Evolutionary conservation across 2,888 invertebrate species (phyloP).

Genomic region (Ypsolopha scabrella): DNA sequence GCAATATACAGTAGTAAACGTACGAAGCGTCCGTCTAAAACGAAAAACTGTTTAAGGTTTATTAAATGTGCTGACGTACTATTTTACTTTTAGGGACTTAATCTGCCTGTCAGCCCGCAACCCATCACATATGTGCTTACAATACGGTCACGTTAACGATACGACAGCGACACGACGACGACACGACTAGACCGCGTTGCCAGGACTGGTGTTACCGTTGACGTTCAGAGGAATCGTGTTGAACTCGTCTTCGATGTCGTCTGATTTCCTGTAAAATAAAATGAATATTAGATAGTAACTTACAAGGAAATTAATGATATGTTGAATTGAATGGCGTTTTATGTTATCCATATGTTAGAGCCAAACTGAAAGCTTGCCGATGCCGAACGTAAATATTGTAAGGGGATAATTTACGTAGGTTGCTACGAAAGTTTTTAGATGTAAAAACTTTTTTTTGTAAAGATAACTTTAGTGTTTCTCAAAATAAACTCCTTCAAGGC

Average conservation of each 20-base stretch:
- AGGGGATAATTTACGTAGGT: not conserved
- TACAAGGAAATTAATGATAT: not conserved
- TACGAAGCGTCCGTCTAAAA: not conserved
- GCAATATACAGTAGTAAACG: not conserved
- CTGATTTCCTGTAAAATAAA: constrained; percentile 48
- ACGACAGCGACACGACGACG: not conserved
- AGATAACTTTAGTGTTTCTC: no score
- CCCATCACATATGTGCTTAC: not conserved
- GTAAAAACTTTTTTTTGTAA: no score
- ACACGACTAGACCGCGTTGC: constrained; percentile 52
- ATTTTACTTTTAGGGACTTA: not conserved
- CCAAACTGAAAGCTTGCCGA: not conserved
- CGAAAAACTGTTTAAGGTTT: not conserved
- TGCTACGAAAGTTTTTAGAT: no score
- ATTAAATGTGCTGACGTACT: not conserved
- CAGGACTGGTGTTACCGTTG: constrained; percentile 53
- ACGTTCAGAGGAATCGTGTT: constrained; percentile 61
- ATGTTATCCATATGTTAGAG: no score
- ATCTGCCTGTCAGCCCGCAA: not conserved
- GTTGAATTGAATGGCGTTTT: not conserved
- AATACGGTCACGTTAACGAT: not conserved
- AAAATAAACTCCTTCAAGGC: no score
- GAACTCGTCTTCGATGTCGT: constrained; percentile 59
- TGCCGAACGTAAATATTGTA: not conserved
- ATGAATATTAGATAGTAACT: not conserved